phyloP scores from a whole-genome alignment of 2,888 invertebrate species.

The Ophion slaviceki region DNA sequence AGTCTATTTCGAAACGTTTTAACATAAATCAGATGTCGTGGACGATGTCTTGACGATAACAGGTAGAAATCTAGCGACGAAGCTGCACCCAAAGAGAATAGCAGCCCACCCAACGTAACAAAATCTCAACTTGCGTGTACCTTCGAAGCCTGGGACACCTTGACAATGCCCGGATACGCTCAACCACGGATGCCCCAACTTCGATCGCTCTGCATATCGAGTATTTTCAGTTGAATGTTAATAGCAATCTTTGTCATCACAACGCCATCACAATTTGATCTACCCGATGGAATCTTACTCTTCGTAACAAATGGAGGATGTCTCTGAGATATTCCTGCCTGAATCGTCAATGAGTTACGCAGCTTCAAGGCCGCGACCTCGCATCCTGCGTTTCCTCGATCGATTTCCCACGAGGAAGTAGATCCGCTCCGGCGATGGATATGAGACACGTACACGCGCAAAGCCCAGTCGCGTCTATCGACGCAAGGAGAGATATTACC shows the following conservation, averaged over 20 bases:
- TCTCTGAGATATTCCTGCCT: no score
- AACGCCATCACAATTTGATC: no score
- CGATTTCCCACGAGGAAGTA: constrained; percentile 32
- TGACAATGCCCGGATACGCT: no score
- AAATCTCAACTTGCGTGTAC: no score
- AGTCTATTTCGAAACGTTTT: neutral
- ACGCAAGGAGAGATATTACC: constrained; percentile 18
- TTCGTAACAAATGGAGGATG: no score
- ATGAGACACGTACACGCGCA: neutral
- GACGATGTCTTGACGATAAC: neutral
- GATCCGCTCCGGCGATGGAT: neutral
- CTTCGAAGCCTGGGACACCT: no score
- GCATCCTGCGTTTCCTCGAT: neutral
- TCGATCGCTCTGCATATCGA: no score
- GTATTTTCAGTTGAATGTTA: no score
- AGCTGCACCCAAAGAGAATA: neutral
- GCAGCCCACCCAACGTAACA: neutral
- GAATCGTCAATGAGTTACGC: neutral
- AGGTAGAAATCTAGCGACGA: neutral
- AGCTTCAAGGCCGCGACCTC: constrained; percentile 11
- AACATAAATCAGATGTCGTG: neutral
- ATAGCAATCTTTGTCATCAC: no score
- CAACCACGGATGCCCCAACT: no score
- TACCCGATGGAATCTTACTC: no score
- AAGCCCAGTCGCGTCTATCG: constrained; percentile 30